A percentile compares a stretch with the other conserved stretches of the same genome.
Evolutionary conservation across 2,113 vertebrate species (phyloP).

Genomic region (Albula glossodonta): DNA sequence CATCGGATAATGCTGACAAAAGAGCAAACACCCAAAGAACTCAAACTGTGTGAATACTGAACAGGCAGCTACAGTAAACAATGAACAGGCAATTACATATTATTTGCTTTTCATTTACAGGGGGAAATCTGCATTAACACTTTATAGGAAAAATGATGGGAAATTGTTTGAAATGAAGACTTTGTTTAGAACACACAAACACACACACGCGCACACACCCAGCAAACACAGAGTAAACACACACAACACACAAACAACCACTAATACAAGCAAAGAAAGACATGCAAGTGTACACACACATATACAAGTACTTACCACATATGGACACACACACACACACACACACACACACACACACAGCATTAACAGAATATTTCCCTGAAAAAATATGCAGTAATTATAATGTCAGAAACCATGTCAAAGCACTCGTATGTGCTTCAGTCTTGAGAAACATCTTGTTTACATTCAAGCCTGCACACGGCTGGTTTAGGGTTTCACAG

Average conservation of each 20-base stretch:
- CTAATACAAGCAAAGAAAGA: too few species aligned
- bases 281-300: too few species aligned
- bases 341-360: background rate
- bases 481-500: background rate
- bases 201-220: background rate
- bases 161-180: background rate
- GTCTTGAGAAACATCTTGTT: background rate
- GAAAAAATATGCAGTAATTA: background rate
- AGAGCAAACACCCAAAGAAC: constrained; percentile 36
- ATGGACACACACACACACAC: background rate
- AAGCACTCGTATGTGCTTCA: background rate
- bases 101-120: background rate
- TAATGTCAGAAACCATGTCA: background rate
- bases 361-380: background rate
- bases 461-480: background rate
- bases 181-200: background rate
- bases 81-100: too few species aligned
- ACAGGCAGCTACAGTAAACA: background rate
- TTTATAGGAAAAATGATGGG: background rate
- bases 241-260: background rate
- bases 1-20: constrained; percentile 83
- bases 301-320: too few species aligned
- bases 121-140: background rate
- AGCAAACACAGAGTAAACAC: constrained; percentile 4
- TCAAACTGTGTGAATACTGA: background rate